Conservation (phyloP, 2,113 vertebrate genomes). For the Prionailurus viverrinus region DNA sequence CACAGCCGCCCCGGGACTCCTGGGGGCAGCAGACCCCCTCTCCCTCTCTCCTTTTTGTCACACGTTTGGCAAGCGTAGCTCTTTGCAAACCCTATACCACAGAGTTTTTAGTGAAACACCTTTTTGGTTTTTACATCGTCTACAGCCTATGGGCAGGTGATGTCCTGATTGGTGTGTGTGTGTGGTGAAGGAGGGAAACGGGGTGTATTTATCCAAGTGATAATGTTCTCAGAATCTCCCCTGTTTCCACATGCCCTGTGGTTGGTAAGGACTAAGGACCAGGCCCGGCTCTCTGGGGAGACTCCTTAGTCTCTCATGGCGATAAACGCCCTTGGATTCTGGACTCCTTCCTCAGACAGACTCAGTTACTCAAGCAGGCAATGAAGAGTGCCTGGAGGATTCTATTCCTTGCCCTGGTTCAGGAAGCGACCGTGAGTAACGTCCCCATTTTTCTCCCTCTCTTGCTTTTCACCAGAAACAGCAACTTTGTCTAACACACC, state of each 20-base stretch:
- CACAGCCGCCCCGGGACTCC: too few relatives aligned
- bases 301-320: neutral
- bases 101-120: neutral
- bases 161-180: neutral
- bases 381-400: accelerated
- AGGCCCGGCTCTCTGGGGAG: neutral
- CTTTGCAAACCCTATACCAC: accelerated
- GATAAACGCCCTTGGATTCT: neutral
- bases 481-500: neutral
- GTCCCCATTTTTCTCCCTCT: neutral
- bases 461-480: neutral
- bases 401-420: neutral
- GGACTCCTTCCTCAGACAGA: neutral
- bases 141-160: neutral
- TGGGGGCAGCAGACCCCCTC: accelerated
- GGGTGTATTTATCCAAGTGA: neutral
- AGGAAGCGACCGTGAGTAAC: neutral
- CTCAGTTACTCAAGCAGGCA: neutral
- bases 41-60: neutral
- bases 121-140: neutral
- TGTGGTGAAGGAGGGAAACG: neutral
- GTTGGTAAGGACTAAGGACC: neutral
- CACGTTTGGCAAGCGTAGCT: neutral
- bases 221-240: neutral
- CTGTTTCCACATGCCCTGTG: too few relatives aligned